Conservation (phyloP, 2,888 invertebrate species). For the Microdon myrmicae region DNA sequence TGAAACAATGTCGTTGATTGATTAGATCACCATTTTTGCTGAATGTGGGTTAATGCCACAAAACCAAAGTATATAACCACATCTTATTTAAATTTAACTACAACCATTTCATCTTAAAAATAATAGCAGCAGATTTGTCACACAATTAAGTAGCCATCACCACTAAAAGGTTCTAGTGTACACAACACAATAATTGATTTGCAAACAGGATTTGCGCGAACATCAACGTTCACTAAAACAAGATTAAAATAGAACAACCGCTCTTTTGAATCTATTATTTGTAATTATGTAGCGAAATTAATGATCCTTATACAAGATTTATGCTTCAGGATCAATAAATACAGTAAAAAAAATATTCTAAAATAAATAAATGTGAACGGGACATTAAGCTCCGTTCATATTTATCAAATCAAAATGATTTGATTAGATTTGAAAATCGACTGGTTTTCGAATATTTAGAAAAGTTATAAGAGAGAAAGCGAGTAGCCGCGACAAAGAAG, state of each 20-base stretch:
- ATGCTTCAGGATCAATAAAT: no score
- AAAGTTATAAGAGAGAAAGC: no score
- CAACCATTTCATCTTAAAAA: constrained; percentile 27
- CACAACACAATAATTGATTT: constrained; percentile 7
- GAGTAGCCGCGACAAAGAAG: no score
- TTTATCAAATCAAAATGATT: no score
- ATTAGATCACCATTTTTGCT: constrained; percentile 31
- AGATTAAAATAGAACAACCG: background rate
- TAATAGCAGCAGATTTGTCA: constrained; percentile 2
- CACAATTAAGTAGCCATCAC: constrained; percentile 2
- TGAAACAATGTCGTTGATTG: constrained; percentile 32
- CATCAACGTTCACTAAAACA: background rate
- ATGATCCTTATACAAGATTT: background rate
- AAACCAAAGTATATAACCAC: background rate
- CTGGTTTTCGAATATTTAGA: no score
- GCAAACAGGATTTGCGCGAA: constrained; percentile 6
- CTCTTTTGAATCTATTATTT: constrained; percentile 1
- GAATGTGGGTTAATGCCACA: constrained; percentile 41
- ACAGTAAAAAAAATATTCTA: no score
- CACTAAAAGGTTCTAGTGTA: constrained; percentile 1
- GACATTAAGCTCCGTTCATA: no score
- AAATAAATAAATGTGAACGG: no score
- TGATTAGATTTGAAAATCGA: no score
- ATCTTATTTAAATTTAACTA: constrained; percentile 44
- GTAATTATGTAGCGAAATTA: background rate